These are phyloP conservation scores for Melipona beecheii DNA, from an alignment of 2,888 invertebrate genomes.

Conservation along the genomic window DNA sequence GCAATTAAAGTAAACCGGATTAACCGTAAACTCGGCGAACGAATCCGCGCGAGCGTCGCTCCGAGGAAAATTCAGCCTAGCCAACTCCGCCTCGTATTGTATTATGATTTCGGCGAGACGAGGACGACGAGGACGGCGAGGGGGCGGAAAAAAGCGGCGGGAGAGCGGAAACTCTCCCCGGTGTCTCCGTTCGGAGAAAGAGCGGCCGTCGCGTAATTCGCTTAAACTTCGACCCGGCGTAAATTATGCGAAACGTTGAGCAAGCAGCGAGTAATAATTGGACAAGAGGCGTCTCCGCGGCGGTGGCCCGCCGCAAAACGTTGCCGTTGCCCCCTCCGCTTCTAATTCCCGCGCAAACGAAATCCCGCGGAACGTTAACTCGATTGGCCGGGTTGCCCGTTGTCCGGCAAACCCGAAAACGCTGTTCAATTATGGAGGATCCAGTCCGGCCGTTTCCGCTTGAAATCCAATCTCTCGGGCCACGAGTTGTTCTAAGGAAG, in stretches of 20 bases:
- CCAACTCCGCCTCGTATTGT: background rate
- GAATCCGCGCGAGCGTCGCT: background rate
- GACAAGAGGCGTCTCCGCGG: conserved; percentile 15
- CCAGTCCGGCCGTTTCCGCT: background rate
- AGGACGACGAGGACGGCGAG: too few relatives aligned
- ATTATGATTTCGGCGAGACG: background rate
- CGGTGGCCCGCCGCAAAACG: conserved; percentile 47
- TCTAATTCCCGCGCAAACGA: conserved; percentile 57
- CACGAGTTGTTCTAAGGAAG: background rate
- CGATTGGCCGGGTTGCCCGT: conserved; percentile 49
- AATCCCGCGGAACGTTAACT: conserved; percentile 61
- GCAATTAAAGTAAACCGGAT: conserved; percentile 31
- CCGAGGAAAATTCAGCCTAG: background rate
- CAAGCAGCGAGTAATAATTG: conserved; percentile 61
- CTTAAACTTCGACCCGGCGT: conserved; percentile 51
- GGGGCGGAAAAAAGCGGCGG: background rate
- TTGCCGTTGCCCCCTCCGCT: conserved; percentile 51
- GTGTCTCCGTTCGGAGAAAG: background rate
- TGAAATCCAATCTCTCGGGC: conserved; percentile 45
- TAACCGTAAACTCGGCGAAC: conserved; percentile 9
- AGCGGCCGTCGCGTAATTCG: conserved; percentile 56
- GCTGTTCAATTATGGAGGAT: conserved; percentile 46
- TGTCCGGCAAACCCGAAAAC: conserved; percentile 44
- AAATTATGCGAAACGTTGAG: conserved; percentile 62
- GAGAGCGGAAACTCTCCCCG: background rate